phyloP scores from a whole-genome alignment of 2,797 vertebrate species.

The Caiman crocodilus region DNA sequence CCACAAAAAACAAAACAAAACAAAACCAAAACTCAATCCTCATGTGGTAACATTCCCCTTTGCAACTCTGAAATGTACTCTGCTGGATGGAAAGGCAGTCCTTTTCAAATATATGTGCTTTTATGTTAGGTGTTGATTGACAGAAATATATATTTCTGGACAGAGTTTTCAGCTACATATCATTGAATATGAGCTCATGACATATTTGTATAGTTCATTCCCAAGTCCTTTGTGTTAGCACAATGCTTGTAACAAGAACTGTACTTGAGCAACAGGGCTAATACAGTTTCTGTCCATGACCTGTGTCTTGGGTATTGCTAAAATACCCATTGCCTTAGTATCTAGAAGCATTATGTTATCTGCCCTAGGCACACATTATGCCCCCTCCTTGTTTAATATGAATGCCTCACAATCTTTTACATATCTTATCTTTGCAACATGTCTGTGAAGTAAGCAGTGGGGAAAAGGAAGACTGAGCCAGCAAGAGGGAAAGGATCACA shows the following conservation, averaged over 20 bases:
- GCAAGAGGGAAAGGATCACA: background rate
- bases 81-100: background rate
- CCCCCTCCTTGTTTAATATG: background rate
- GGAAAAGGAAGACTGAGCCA: constrained; percentile 12
- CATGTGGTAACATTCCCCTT: background rate
- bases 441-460: background rate
- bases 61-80: background rate
- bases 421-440: constrained; percentile 37
- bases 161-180: background rate
- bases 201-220: background rate
- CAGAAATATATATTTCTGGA: background rate
- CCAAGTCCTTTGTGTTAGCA: no score
- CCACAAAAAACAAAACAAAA: no score
- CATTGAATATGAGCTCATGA: background rate
- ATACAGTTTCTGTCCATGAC: background rate
- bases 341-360: background rate
- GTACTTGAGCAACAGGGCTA: background rate
- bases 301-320: background rate
- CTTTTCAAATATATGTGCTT: background rate
- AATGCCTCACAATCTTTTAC: background rate
- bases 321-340: background rate
- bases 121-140: background rate
- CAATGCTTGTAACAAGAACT: background rate
- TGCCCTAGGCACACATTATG: background rate
- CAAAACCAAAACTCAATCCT: background rate